Percentiles rank a stretch among this genome's conserved stretches.
Evolutionary conservation across 2,888 invertebrate genomes (phyloP).

Genomic region (Drosophila prostipennis): DNA sequence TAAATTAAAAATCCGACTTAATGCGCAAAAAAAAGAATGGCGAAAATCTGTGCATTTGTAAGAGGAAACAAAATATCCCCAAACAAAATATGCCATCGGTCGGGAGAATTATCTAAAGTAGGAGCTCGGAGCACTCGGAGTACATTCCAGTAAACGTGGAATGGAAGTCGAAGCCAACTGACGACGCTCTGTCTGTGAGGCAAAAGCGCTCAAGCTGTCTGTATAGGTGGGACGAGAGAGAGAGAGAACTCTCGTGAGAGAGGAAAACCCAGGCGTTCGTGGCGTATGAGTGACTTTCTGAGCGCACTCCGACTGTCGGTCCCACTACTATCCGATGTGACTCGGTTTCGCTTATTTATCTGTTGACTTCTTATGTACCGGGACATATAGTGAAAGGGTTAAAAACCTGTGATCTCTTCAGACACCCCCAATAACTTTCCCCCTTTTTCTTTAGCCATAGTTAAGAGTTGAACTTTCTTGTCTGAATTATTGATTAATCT

Average conservation of each 20-base stretch:
- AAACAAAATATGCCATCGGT: slow-evolving; percentile 71
- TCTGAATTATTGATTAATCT: slow-evolving; percentile 73
- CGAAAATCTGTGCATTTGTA: slow-evolving; percentile 71
- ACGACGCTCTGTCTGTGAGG: slow-evolving; percentile 70
- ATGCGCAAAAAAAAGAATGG: slow-evolving; percentile 57
- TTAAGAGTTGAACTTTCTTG: slow-evolving; percentile 58
- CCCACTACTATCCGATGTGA: no score
- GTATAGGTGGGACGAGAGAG: slow-evolving; percentile 18
- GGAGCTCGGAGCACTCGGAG: slow-evolving; percentile 20
- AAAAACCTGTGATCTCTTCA: slow-evolving; percentile 72
- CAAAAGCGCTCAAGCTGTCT: slow-evolving; percentile 51
- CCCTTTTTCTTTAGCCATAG: background rate
- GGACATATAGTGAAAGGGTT: slow-evolving; percentile 73
- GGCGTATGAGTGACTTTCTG: slow-evolving; percentile 65
- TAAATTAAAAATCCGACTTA: slow-evolving; percentile 76
- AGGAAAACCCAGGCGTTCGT: slow-evolving; percentile 25
- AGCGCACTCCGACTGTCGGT: background rate
- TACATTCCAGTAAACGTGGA: slow-evolving; percentile 50
- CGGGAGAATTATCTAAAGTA: slow-evolving; percentile 41
- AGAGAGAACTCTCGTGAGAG: slow-evolving; percentile 54
- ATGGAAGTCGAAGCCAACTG: slow-evolving; percentile 58
- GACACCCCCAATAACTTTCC: slow-evolving; percentile 12
- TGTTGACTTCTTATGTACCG: slow-evolving; percentile 57
- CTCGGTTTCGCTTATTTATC: slow-evolving; percentile 46
- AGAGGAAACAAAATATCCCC: slow-evolving; percentile 65